These are phyloP conservation scores for Parthenolecanium corni DNA, from an alignment of 2,888 invertebrate species.

Conservation along the genomic window DNA sequence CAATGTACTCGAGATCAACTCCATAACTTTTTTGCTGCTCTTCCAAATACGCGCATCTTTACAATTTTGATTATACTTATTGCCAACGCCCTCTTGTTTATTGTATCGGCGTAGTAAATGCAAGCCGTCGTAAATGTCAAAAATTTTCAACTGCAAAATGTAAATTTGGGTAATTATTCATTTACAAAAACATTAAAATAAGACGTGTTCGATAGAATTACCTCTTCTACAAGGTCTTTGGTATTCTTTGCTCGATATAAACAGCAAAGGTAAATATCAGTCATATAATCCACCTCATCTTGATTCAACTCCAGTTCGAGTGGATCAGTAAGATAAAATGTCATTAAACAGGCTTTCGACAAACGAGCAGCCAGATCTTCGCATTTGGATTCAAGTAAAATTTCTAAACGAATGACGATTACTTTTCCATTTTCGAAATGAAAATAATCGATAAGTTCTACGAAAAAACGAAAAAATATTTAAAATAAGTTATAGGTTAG, in stretches of 20 bases:
- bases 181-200: background rate
- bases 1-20: slow-evolving; percentile 46
- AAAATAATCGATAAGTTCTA: slow-evolving; percentile 45
- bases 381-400: slow-evolving; percentile 49
- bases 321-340: slow-evolving; percentile 38
- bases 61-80: slow-evolving; percentile 13
- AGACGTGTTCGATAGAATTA: slow-evolving; percentile 32
- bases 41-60: slow-evolving; percentile 42
- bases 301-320: slow-evolving; percentile 31
- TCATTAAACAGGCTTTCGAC: slow-evolving; percentile 46
- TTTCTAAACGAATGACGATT: slow-evolving; percentile 49
- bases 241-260: slow-evolving; percentile 44
- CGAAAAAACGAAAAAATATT: background rate
- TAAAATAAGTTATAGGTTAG: too few relatives aligned
- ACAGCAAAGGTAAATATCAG: slow-evolving; percentile 49
- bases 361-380: slow-evolving; percentile 51
- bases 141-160: slow-evolving; percentile 39
- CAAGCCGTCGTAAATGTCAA: slow-evolving; percentile 45
- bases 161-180: background rate
- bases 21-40: slow-evolving; percentile 45
- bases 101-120: slow-evolving; percentile 44
- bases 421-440: slow-evolving; percentile 49
- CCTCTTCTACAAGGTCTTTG: slow-evolving; percentile 44
- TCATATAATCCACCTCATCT: slow-evolving; percentile 47
- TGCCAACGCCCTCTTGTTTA: slow-evolving; percentile 30